phyloP scores from a whole-genome alignment of 2,113 vertebrate genomes.

The Osmerus mordax region DNA sequence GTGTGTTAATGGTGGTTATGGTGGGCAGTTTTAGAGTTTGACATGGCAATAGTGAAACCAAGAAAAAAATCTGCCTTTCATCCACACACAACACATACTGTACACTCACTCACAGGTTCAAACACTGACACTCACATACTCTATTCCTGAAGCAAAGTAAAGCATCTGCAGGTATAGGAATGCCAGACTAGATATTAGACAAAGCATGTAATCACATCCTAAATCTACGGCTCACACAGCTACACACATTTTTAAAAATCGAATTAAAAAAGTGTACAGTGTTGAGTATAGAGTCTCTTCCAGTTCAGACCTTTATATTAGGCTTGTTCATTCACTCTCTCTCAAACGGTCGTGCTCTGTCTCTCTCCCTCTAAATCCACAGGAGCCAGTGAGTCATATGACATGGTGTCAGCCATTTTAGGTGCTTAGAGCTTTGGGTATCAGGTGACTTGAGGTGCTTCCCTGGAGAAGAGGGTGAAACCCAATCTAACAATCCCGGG shows the following conservation, averaged over 20 bases:
- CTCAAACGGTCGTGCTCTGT: neutral
- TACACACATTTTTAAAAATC: neutral
- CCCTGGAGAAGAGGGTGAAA: neutral
- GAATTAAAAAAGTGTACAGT: neutral
- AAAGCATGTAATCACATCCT: neutral
- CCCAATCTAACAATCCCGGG: neutral
- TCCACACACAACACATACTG: constrained; percentile 3
- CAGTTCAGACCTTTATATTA: neutral
- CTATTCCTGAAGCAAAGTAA: neutral
- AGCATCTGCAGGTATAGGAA: constrained; percentile 1
- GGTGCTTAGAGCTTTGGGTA: neutral
- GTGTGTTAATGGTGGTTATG: neutral
- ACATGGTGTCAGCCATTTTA: neutral
- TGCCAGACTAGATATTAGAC: neutral
- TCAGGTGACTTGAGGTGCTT: neutral
- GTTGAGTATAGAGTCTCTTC: neutral
- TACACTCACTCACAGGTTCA: neutral
- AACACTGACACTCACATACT: neutral
- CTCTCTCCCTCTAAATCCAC: constrained; percentile 1
- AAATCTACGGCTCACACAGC: neutral
- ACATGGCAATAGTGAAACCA: neutral
- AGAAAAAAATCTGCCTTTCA: neutral
- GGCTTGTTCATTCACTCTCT: neutral
- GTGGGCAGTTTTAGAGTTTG: neutral
- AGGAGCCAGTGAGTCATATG: neutral